A percentile compares a stretch with the other conserved stretches of the same genome.
Conservation (phyloP, 2,888 invertebrate genomes). For the Calephelis perditalis region DNA sequence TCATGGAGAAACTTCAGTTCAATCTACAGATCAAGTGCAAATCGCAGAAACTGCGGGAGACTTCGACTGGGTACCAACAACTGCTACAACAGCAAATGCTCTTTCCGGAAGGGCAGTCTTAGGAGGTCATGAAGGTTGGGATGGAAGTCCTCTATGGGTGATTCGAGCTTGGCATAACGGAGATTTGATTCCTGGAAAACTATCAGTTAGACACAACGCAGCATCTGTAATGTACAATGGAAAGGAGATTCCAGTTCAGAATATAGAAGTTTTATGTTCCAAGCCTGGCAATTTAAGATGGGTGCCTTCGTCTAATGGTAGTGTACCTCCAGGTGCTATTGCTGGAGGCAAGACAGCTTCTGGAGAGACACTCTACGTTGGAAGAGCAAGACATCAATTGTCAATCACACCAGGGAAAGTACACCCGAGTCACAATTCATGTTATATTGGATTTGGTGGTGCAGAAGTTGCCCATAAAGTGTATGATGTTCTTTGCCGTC, state of each 20-base stretch:
- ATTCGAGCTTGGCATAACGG: conserved; percentile 67
- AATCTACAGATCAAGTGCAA: conserved; percentile 40
- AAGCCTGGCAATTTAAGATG: conserved; percentile 61
- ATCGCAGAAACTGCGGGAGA: conserved; percentile 60
- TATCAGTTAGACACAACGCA: conserved; percentile 61
- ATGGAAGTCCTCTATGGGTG: conserved; percentile 69
- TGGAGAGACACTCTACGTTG: conserved; percentile 74
- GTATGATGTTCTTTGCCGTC: conserved; percentile 63
- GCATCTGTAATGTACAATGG: conserved; percentile 60
- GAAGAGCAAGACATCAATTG: conserved; percentile 75
- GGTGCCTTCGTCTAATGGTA: conserved; percentile 73
- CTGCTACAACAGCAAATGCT: conserved; percentile 49
- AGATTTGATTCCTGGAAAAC: conserved; percentile 66
- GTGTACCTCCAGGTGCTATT: conserved; percentile 74
- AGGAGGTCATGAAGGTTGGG: conserved; percentile 71
- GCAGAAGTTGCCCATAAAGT: conserved; percentile 59
- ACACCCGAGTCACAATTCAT: conserved; percentile 59
- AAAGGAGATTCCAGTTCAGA: conserved; percentile 64
- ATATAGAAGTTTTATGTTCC: conserved; percentile 62
- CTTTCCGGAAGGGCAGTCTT: conserved; percentile 60
- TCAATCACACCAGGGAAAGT: conserved; percentile 79
- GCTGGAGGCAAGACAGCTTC: conserved; percentile 67
- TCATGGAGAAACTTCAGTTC: conserved; percentile 49
- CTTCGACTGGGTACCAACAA: conserved; percentile 63
- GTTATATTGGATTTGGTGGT: conserved; percentile 63